phyloP scores from a whole-genome alignment of 2,888 invertebrate species.

The Pediacus dermestoides region DNA sequence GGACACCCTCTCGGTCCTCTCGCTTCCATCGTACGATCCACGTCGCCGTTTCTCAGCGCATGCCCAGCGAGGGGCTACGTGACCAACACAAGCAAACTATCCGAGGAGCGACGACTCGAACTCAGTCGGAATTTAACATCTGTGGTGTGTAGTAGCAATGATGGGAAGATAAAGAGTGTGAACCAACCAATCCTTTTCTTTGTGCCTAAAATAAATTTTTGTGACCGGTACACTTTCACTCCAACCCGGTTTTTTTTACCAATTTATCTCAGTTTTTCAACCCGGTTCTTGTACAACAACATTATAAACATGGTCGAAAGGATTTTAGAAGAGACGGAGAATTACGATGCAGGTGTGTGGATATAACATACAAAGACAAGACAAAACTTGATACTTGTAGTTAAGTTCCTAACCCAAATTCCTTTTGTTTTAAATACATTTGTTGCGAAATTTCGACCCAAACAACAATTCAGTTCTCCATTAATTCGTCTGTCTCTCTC shows the following conservation, averaged over 20 bases:
- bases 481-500: no score
- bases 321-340: conserved; percentile 62
- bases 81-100: conserved; percentile 21
- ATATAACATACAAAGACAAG: no score
- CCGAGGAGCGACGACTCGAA: conserved; percentile 16
- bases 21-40: conserved; percentile 23
- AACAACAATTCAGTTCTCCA: no score
- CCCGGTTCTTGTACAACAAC: conserved; percentile 4
- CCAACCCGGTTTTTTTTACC: not conserved
- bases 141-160: conserved; percentile 38
- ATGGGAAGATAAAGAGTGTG: conserved; percentile 46
- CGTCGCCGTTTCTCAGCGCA: conserved; percentile 14
- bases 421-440: conserved; percentile 42
- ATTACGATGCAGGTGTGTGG: conserved; percentile 45
- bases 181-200: conserved; percentile 43
- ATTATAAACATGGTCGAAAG: conserved; percentile 59
- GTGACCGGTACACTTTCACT: conserved; percentile 32
- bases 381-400: no score
- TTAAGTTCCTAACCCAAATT: conserved; percentile 11
- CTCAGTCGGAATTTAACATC: conserved; percentile 50
- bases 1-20: no score
- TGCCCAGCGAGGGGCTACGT: conserved; percentile 20
- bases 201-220: conserved; percentile 38
- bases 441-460: no score
- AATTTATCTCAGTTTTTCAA: conserved; percentile 1